These are phyloP conservation scores for Orchestia grillus DNA, from an alignment of 1,140 invertebrate species.

Conservation along the genomic window DNA sequence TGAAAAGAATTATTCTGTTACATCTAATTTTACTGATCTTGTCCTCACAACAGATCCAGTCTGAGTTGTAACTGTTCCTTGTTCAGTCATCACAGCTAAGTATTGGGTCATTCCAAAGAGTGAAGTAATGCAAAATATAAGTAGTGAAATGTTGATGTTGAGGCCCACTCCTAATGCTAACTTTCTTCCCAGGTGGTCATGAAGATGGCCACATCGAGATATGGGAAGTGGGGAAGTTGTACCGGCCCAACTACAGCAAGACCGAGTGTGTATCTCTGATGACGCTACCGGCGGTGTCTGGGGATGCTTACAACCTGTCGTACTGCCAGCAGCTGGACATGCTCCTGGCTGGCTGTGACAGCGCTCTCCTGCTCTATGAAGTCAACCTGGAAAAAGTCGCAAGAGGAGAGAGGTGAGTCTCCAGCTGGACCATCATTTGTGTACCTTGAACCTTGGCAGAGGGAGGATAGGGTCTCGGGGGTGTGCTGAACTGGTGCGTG, in stretches of 20 bases:
- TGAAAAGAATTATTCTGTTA: too few species aligned
- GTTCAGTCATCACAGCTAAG: too few species aligned
- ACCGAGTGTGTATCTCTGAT: slow-evolving; percentile 66
- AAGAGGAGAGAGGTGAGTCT: slow-evolving; percentile 59
- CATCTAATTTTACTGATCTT: too few species aligned
- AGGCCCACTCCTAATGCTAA: neutral
- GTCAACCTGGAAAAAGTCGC: slow-evolving; percentile 66
- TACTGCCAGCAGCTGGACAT: slow-evolving; percentile 64
- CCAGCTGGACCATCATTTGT: neutral
- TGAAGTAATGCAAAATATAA: too few species aligned
- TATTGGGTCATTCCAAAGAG: too few species aligned
- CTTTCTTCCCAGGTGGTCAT: slow-evolving; percentile 70
- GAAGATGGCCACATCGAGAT: slow-evolving; percentile 72
- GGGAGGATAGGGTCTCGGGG: neutral
- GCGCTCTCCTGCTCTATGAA: slow-evolving; percentile 67
- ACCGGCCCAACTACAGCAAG: slow-evolving; percentile 70
- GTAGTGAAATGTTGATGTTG: too few species aligned
- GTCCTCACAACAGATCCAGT: too few species aligned
- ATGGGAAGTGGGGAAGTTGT: slow-evolving; percentile 72
- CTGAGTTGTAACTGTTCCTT: too few species aligned
- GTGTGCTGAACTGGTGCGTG: neutral
- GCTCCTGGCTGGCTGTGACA: slow-evolving; percentile 68
- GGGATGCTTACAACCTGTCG: slow-evolving; percentile 68
- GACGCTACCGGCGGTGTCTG: slow-evolving; percentile 65
- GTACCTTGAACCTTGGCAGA: neutral